Evolutionary conservation across 2,888 invertebrate genomes (phyloP).

Genomic region (Drosophila algonquin): DNA sequence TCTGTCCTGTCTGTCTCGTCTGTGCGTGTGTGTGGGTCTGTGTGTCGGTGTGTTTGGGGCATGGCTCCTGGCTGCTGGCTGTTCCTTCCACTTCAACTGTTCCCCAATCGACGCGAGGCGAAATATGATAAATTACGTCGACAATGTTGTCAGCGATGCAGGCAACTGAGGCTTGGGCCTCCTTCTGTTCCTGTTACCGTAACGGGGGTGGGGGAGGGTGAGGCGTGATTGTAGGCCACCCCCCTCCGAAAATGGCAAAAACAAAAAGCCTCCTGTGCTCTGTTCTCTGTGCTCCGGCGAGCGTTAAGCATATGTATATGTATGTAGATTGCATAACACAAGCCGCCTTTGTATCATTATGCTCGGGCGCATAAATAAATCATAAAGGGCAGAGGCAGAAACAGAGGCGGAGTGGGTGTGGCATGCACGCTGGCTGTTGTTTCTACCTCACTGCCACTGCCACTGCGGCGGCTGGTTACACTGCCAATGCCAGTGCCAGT

Average conservation of each 20-base stretch:
- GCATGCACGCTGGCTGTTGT: background rate
- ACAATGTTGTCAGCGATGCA: constrained; percentile 38
- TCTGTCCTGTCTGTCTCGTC: constrained; percentile 2
- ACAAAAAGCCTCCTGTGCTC: constrained; percentile 50
- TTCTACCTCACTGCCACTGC: background rate
- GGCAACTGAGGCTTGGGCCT: background rate
- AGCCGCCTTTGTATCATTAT: constrained; percentile 76
- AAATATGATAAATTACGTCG: constrained; percentile 68
- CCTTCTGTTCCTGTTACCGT: background rate
- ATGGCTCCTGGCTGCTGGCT: background rate
- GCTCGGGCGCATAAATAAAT: constrained; percentile 75
- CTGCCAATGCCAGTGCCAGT: constrained; percentile 32
- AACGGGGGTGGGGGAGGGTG: constrained; percentile 6
- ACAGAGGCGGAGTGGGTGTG: background rate
- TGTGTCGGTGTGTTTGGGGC: background rate
- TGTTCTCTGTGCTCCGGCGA: background rate
- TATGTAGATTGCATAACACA: constrained; percentile 76
- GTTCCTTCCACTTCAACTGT: constrained; percentile 52
- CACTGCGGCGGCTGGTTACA: constrained; percentile 15
- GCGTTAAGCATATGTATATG: constrained; percentile 63
- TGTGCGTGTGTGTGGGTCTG: too few relatives aligned
- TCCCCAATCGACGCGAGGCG: constrained; percentile 43
- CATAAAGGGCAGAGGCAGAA: constrained; percentile 55
- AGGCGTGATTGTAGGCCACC: constrained; percentile 37
- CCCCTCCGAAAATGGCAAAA: constrained; percentile 32